These are phyloP conservation scores for Thaumetopoea pityocampa DNA, from an alignment of 1,140 invertebrate genomes.

Conservation along the genomic window DNA sequence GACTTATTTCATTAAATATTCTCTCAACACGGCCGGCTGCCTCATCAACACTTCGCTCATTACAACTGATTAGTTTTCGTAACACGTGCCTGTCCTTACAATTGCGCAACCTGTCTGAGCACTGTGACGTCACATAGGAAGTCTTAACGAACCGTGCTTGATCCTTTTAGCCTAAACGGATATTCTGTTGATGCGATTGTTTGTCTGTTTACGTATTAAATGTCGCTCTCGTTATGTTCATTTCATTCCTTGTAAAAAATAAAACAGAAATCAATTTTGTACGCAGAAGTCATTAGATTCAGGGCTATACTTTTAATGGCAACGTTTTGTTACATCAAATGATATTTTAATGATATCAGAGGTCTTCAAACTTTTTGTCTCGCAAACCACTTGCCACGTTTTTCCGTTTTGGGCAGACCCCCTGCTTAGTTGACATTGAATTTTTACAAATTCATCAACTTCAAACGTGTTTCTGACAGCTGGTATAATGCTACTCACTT, in stretches of 20 bases:
- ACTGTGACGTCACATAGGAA: constrained; percentile 41
- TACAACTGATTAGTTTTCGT: constrained; percentile 19
- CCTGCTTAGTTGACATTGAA: no score
- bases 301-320: constrained; percentile 3
- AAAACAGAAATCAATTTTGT: constrained; percentile 9
- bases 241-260: constrained; percentile 4
- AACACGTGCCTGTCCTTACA: constrained; percentile 20
- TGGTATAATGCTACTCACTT: no score
- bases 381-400: no score
- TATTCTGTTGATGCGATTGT: constrained; percentile 52
- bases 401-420: no score
- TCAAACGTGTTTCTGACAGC: no score
- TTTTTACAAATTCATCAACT: no score
- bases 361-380: no score
- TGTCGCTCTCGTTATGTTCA: constrained; percentile 1
- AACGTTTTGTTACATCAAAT: background rate
- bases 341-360: no score
- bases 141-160: constrained; percentile 36
- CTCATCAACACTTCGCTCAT: constrained; percentile 4
- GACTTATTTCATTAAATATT: constrained; percentile 6
- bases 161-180: constrained; percentile 62
- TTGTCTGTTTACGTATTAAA: constrained; percentile 30
- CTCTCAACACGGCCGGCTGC: constrained; percentile 1
- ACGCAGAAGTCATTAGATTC: constrained; percentile 3
- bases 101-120: constrained; percentile 21